Evolutionary conservation across 2,888 invertebrate species (phyloP).

Genomic region (Lutraria lutraria): DNA sequence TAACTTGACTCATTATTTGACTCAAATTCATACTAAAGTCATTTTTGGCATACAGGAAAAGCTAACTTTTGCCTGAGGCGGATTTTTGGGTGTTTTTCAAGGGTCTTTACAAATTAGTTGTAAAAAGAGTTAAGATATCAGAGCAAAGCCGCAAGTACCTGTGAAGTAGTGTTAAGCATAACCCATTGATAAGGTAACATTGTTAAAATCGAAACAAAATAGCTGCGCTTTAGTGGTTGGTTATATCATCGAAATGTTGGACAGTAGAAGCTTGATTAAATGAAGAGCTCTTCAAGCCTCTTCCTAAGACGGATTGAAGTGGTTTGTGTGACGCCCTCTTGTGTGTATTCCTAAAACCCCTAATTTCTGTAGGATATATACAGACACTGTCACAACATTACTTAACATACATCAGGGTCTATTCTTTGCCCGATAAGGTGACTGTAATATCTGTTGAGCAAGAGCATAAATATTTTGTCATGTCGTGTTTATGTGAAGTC

Average conservation of each 20-base stretch:
- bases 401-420: background rate
- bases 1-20: conserved; percentile 13
- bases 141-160: background rate
- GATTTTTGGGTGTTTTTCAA: background rate
- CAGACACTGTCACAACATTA: background rate
- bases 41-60: background rate
- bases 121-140: conserved; percentile 18
- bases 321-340: conserved; percentile 3
- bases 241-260: background rate
- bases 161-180: background rate
- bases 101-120: background rate
- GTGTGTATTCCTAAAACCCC: conserved; percentile 1
- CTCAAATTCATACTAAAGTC: background rate
- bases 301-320: background rate
- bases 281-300: conserved; percentile 20
- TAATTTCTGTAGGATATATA: background rate
- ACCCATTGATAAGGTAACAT: background rate
- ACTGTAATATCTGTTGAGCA: background rate
- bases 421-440: conserved; percentile 15
- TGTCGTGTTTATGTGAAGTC: background rate
- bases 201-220: conserved; percentile 20
- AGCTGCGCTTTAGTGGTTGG: background rate
- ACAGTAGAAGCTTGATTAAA: background rate
- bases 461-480: conserved; percentile 10
- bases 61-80: background rate